These are phyloP conservation scores for Nomada flava DNA, from an alignment of 2,888 invertebrate genomes.

Conservation along the genomic window DNA sequence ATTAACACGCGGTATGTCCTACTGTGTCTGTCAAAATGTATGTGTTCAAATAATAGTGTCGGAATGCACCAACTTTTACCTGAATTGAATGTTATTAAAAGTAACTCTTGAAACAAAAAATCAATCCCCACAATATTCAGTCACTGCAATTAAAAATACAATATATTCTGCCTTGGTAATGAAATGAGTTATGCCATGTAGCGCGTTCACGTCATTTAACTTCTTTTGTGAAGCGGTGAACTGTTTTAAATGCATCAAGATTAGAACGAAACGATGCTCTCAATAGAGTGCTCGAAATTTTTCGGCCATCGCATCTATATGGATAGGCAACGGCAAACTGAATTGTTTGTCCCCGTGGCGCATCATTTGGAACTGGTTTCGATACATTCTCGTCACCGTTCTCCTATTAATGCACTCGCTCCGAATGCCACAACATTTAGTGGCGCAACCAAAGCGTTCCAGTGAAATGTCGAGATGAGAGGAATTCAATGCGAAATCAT, in stretches of 20 bases:
- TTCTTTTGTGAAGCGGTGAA: no score
- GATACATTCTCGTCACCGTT: conserved; percentile 14
- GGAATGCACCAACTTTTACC: no score
- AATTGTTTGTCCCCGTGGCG: conserved; percentile 19
- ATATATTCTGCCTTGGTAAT: no score
- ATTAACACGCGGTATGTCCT: no score
- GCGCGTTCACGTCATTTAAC: no score
- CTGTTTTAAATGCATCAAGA: background rate
- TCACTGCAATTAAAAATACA: no score
- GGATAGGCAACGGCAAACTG: background rate
- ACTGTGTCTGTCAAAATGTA: no score
- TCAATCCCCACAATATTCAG: no score
- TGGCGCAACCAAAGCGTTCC: background rate
- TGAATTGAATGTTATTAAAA: no score
- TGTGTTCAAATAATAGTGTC: no score
- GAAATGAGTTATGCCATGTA: no score
- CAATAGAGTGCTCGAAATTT: conserved; percentile 4
- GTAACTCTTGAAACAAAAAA: no score
- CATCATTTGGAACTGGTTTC: conserved; percentile 23
- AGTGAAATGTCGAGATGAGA: background rate
- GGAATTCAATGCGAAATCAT: background rate
- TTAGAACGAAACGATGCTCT: conserved; percentile 2
- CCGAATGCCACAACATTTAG: conserved; percentile 11
- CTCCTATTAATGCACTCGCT: conserved; percentile 17
- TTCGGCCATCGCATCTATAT: background rate